Base-by-base conservation (phyloP, 2,113 vertebrate species). In the Stegastes partitus region DNA sequence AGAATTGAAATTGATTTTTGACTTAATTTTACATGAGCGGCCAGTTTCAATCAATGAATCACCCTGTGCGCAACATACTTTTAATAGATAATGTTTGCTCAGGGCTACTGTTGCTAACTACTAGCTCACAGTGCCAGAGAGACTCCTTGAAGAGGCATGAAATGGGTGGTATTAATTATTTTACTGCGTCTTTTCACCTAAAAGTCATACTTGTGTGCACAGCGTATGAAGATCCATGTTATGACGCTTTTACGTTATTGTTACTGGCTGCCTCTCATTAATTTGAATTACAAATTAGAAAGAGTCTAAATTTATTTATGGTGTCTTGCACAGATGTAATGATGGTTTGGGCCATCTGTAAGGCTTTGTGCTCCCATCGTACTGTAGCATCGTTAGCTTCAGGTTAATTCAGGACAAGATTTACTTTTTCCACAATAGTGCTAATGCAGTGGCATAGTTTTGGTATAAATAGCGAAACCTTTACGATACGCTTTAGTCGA, bases 251-350 rank as follows among this genome's bases (percentile, higher is more conserved):
- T 44, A 59, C 10, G 28, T 50, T 37, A 5, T 37, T 44, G 12
- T 59, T 44, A 22, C 26, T 66, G 64, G 19, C 64, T 68, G 56
- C 39, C 63, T 49, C 10, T 76, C 67, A 25, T 66, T 85, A 21
- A 81, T 81, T 62, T 68, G 45, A 80, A 70, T 86, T 58, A 50
- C 15, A 64, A 70, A 80, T 68, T 59, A 21, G 73, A 83, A 74
- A 34, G 39, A 53, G 54, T 63, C 55, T 72, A 42, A 5, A 75
- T 87, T 82, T 81, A 64, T 89, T 21, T 75, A 86, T 84, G 83
- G 77, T 87, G 62, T 77, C n/a, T 44, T 91, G 82, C 89, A 88
- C 90, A 89, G 69, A 87, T 90, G 85, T 92, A 90, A 92, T 90
- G 85, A 90, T 78, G 72, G 59, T 63, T 54, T 51, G 45, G 23